Evolutionary conservation across 1,140 invertebrate genomes (phyloP), one percentile per base, ranked within the genome.

Genomic region (Aphis craccivora): DNA sequence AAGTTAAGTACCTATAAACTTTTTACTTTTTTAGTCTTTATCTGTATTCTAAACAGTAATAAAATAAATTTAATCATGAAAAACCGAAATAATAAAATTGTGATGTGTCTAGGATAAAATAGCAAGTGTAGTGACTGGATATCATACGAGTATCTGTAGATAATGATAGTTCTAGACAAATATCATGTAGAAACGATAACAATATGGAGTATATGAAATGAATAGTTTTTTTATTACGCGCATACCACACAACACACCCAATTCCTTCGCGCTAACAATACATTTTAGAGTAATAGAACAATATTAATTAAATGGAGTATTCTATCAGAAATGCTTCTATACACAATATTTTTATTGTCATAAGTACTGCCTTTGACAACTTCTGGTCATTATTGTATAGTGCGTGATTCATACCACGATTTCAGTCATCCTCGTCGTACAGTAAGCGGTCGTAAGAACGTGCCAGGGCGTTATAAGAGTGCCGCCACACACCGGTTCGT

Each of bases 381-480:
- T 76, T 5, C 14, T 76, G 30, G 7, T n/a, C 30, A 11, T 67
- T 3, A 51, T 51, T 51, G 48, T 67, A 76, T n/a, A n/a, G 9
- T 76, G 9, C 30, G 91, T 9, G 22, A 3, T 76, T 76, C 30
- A 76, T 84, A 93, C 91, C 35, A 35, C 1, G 6, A 93, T 93
- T 35, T 86, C 35, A 6, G 81, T 37, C 81, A 84, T 51, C 14
- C 81, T 93, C 14, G 45, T 55, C 48, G 81, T 84, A 25, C 91
- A 93, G n/a, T 93, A 93, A 51, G 91, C 91, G 22, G 91, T 37
- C 0, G 91, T 86, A 11, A 93, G 81, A 25, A 86, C 91, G 48
- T 93, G 91, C 40, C 84, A 2, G 3, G 81, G 48, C 0, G 91
- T 55, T 25, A 93, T 11, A 0, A 93, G 48, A 7, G 91, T 84